phyloP scores from a whole-genome alignment of 2,888 invertebrate species.

The Andricus curvator region DNA sequence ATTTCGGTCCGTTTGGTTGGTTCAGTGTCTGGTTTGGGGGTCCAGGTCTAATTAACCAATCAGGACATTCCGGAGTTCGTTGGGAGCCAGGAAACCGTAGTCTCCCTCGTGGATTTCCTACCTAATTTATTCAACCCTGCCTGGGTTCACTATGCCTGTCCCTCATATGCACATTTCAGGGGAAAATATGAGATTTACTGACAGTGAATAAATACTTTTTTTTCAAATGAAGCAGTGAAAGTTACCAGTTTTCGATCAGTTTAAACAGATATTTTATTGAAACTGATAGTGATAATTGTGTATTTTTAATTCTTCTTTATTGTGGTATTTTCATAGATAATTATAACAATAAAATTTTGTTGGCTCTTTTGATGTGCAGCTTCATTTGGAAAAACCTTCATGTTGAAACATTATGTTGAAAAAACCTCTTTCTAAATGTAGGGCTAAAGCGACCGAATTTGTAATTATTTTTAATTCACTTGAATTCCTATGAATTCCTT shows the following conservation, averaged over 20 bases:
- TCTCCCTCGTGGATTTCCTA: slow-evolving; percentile 55
- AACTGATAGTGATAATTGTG: background rate
- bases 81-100: slow-evolving; percentile 47
- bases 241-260: background rate
- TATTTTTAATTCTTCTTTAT: background rate
- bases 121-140: slow-evolving; percentile 49
- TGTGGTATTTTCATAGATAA: background rate
- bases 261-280: background rate
- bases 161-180: background rate
- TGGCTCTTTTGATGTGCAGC: no score
- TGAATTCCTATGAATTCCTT: no score
- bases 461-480: no score
- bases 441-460: no score
- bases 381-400: no score
- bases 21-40: slow-evolving; percentile 40
- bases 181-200: slow-evolving; percentile 25
- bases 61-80: slow-evolving; percentile 55
- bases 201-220: background rate
- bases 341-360: background rate
- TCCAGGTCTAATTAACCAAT: slow-evolving; percentile 65
- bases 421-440: no score
- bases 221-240: background rate
- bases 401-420: no score
- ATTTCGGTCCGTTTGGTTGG: slow-evolving; percentile 35
- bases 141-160: slow-evolving; percentile 1